Percentiles rank a stretch among this genome's conserved stretches.
These are phyloP conservation scores for Monochamus saltuarius DNA, from an alignment of 1,140 invertebrate genomes.

Conservation along the genomic window DNA sequence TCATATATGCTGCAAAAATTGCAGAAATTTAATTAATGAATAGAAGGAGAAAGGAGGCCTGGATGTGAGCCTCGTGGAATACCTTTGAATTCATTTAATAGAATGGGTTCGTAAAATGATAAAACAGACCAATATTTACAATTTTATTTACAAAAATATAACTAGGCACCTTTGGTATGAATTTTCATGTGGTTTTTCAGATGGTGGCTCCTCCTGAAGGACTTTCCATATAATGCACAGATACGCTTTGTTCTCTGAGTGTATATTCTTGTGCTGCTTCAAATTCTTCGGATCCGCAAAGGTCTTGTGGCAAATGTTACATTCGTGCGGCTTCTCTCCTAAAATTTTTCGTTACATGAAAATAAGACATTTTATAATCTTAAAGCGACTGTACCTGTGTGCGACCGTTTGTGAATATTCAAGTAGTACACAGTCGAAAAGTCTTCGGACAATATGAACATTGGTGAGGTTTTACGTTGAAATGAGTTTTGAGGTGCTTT, in stretches of 20 bases:
- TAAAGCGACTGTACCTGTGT: conserved; percentile 45
- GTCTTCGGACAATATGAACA: conserved; percentile 57
- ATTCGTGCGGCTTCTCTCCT: conserved; percentile 52
- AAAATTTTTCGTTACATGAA: conserved; percentile 1
- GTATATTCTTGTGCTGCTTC: conserved; percentile 53
- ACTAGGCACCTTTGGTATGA: conserved; percentile 8
- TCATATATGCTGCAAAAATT: too few relatives aligned
- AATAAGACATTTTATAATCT: too few relatives aligned
- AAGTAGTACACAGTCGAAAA: conserved; percentile 35
- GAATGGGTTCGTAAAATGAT: too few relatives aligned
- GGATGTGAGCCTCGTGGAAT: too few relatives aligned
- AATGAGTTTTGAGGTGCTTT: conserved; percentile 63
- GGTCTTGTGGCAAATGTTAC: conserved; percentile 47
- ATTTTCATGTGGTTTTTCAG: conserved; percentile 33
- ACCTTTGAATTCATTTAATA: too few relatives aligned
- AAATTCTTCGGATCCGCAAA: conserved; percentile 43
- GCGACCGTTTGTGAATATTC: conserved; percentile 54
- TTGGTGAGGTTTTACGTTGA: conserved; percentile 60
- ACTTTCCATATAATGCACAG: conserved; percentile 56
- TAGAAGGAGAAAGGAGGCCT: too few relatives aligned
- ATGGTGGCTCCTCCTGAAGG: conserved; percentile 51
- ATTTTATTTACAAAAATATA: too few relatives aligned
- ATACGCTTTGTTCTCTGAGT: conserved; percentile 59
- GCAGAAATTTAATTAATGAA: too few relatives aligned
- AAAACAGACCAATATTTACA: too few relatives aligned